A percentile compares a stretch with the other conserved stretches of the same genome.
phyloP scores from a whole-genome alignment of 2,113 vertebrate genomes.

The Dasypus novemcinctus region DNA sequence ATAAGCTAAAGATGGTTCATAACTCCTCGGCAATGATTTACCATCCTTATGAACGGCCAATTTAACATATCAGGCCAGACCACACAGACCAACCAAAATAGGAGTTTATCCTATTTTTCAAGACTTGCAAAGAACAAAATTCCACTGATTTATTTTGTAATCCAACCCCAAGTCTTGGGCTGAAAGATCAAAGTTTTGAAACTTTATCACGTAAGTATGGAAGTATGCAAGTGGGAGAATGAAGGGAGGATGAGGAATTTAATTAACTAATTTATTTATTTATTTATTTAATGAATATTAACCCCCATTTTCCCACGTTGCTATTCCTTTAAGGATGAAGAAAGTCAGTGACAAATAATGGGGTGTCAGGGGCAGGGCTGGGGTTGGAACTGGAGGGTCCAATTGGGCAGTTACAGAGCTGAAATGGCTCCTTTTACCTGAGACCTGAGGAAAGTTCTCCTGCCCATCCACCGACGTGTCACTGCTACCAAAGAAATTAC shows the following conservation, averaged over 20 bases:
- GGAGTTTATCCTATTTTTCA: neutral
- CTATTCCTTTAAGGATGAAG: neutral
- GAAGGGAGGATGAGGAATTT: neutral
- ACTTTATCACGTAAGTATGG: neutral
- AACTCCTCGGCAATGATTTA: neutral
- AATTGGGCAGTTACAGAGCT: neutral
- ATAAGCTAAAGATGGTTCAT: neutral
- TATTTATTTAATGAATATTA: neutral
- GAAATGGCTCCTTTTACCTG: neutral
- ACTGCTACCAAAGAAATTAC: slow-evolving; percentile 36
- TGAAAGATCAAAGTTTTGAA: slow-evolving; percentile 1
- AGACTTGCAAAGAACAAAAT: neutral
- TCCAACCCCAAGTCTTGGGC: neutral
- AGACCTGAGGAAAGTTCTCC: neutral
- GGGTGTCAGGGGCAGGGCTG: neutral
- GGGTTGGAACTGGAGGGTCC: neutral
- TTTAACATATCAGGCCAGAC: neutral
- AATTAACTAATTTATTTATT: too few species aligned
- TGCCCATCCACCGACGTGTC: neutral
- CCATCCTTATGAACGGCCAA: neutral
- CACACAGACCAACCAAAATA: neutral
- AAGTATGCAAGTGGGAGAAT: neutral
- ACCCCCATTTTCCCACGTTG: fast-evolving
- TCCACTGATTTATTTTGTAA: neutral
- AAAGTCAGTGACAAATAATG: too few species aligned